Percentiles rank a stretch among this genome's conserved stretches.
phyloP scores from a whole-genome alignment of 2,797 vertebrate species.

The Coracias cyanogaster region DNA sequence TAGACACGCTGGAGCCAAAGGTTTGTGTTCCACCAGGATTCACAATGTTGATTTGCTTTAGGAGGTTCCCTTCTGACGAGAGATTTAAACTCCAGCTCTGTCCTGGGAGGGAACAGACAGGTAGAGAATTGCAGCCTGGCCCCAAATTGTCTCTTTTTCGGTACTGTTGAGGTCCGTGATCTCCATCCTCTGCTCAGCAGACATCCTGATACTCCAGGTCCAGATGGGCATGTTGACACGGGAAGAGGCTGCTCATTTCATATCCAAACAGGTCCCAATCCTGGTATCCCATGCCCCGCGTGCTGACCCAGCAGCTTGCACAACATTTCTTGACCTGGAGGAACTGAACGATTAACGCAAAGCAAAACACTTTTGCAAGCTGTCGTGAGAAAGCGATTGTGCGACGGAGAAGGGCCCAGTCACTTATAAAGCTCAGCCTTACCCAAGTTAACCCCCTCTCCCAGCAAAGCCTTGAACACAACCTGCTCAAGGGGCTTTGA shows the following conservation, averaged over 20 bases:
- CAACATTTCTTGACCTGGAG: neutral
- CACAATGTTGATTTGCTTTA: neutral
- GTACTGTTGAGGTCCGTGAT: accelerated
- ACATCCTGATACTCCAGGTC: neutral
- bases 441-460: neutral
- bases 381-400: neutral
- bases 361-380: neutral
- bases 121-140: neutral
- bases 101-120: neutral
- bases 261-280: neutral
- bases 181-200: neutral
- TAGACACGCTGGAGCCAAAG: conserved; percentile 38
- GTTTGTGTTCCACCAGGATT: neutral
- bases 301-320: neutral
- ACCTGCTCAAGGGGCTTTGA: neutral
- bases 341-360: neutral
- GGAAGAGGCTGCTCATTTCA: neutral
- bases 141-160: neutral
- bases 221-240: too few relatives aligned
- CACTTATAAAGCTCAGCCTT: neutral
- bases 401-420: neutral
- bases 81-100: neutral
- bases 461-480: neutral
- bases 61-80: neutral
- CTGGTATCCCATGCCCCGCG: accelerated